These are phyloP conservation scores for Xyrauchen texanus DNA, from an alignment of 2,113 vertebrate genomes.

Conservation along the genomic window DNA sequence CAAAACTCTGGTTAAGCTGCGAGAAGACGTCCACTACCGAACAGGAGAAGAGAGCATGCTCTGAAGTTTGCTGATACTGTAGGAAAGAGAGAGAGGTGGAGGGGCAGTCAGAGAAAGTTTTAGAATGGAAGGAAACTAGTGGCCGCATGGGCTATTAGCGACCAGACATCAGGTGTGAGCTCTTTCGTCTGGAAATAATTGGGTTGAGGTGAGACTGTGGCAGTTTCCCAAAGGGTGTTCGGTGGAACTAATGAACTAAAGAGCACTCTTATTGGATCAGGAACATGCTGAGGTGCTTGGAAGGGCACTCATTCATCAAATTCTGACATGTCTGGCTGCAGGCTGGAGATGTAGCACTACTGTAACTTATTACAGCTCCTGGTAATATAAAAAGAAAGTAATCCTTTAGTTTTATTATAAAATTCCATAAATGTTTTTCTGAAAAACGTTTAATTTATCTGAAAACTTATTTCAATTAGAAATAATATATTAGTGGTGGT, in stretches of 20 bases:
- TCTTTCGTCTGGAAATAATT: slow-evolving; percentile 61
- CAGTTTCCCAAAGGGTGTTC: slow-evolving; percentile 55
- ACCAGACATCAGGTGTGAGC: slow-evolving; percentile 53
- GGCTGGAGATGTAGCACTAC: background rate
- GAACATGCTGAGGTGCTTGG: slow-evolving; percentile 7
- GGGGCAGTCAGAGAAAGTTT: slow-evolving; percentile 1
- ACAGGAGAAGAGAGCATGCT: slow-evolving; percentile 96
- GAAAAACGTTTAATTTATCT: too few relatives aligned
- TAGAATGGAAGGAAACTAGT: slow-evolving; percentile 13
- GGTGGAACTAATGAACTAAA: slow-evolving; percentile 62
- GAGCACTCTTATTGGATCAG: slow-evolving; percentile 50
- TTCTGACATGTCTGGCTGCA: background rate
- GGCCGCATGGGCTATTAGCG: slow-evolving; percentile 39
- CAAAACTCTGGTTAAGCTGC: slow-evolving; percentile 98
- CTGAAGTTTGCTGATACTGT: slow-evolving; percentile 97
- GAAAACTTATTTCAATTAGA: too few relatives aligned
- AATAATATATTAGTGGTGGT: too few relatives aligned
- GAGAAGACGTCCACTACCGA: slow-evolving; percentile 98
- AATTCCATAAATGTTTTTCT: too few relatives aligned
- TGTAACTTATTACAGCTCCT: slow-evolving; percentile 1
- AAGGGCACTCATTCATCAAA: slow-evolving; percentile 32
- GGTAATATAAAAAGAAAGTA: background rate
- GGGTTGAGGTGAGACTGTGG: slow-evolving; percentile 62
- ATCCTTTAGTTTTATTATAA: too few relatives aligned
- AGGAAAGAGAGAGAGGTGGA: background rate